Evolutionary conservation across 2,797 vertebrate species (phyloP), one percentile per base, ranked within the genome.

Genomic region (Premnoplex brunnescens): DNA sequence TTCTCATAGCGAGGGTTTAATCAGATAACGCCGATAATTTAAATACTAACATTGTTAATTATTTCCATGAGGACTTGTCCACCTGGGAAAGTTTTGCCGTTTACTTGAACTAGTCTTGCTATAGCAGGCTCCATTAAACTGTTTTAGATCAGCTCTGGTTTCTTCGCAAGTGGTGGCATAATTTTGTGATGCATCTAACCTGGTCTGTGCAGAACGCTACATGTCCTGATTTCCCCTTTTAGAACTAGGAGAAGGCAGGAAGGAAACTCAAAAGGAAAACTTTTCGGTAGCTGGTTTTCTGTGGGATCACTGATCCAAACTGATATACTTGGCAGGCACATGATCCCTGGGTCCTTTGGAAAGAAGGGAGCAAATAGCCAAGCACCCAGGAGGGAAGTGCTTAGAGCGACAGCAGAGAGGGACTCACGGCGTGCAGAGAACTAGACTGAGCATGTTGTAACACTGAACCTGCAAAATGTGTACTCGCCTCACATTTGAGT

Each of bases 21-120:
- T 96, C 95, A 96, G 96, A 91, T 91, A 93, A 87, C 0, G n/a
- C 21, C 2, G 74, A 95, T 95, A 93, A 95, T 92, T 95, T 95
- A 97, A 96, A 97, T 95, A 95, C 91, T 94, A 97, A 92, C 88
- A 90, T 48, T 92, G 85, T 95, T 96, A 97, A 97, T 95, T 95
- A 97, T 97, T 95, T 97, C 96, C 91, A 88, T 10, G 44, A 93
- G 94, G 95, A 95, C 34, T 88, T 92, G 72, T 81, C 69, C 93
- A 92, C 88, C 37, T 95, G 95, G 96, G 95, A 95, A 85, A 91
- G 88, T 84, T 85, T 81, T 86, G 68, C 49, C 44, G 6, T 93
- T 95, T 89, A 80, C 72, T 96, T 75, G 68, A 88, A 84, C 73
- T 51, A 93, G 41, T 64, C 89, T 55, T 64, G 82, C 80, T 88